phyloP scores from a whole-genome alignment of 2,888 invertebrate species.

The Lumbricus terrestris region DNA sequence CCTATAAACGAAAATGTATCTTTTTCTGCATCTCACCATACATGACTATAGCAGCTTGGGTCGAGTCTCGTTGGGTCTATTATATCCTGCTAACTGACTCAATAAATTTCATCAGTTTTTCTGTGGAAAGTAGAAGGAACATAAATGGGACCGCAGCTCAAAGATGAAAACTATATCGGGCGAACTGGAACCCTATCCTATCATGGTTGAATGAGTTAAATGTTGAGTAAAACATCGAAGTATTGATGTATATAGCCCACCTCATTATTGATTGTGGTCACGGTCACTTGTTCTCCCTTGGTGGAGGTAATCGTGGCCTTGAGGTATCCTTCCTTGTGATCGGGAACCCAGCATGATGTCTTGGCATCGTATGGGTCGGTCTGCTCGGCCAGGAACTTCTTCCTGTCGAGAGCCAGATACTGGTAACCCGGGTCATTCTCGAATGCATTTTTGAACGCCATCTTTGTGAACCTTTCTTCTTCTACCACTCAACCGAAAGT shows the following conservation, averaged over 20 bases:
- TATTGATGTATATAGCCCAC: conserved; percentile 20
- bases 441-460: conserved; percentile 25
- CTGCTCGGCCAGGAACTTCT: conserved; percentile 54
- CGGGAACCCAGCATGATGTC: conserved; percentile 98
- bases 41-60: no score
- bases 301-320: conserved; percentile 97
- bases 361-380: conserved; percentile 66
- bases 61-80: no score
- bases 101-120: no score
- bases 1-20: no score
- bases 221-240: no score
- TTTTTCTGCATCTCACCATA: no score
- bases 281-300: conserved; percentile 95
- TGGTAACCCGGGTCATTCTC: conserved; percentile 45
- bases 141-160: no score
- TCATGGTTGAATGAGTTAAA: no score
- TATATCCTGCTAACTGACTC: no score
- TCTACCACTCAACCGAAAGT: conserved; percentile 5
- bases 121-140: no score
- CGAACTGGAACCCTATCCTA: no score
- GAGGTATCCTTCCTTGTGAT: conserved; percentile 94
- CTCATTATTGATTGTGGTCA: conserved; percentile 72
- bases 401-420: conserved; percentile 54
- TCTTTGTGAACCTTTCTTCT: conserved; percentile 17
- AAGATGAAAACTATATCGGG: no score